A percentile compares a stretch with the other conserved stretches of the same genome.
Evolutionary conservation across 2,888 invertebrate species (phyloP).

Genomic region (Nephrotoma guestfalica): DNA sequence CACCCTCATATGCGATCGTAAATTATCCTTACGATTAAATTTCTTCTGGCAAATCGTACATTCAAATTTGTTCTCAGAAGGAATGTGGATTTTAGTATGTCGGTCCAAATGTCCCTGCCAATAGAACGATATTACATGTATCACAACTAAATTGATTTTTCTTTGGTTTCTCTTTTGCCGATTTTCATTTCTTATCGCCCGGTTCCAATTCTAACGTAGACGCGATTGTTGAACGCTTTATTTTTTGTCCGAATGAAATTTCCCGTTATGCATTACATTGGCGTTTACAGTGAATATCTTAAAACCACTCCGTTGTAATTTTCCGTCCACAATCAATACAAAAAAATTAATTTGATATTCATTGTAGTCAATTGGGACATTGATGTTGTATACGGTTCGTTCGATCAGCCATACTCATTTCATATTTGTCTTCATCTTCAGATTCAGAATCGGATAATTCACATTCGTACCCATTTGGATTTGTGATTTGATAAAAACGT

Average conservation of each 20-base stretch:
- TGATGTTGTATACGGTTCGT: neutral
- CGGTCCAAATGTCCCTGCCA: constrained; percentile 49
- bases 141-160: constrained; percentile 39
- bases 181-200: constrained; percentile 8
- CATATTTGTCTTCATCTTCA: constrained; percentile 18
- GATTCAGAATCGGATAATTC: constrained; percentile 28
- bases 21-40: constrained; percentile 42
- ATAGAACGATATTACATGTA: constrained; percentile 44
- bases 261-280: constrained; percentile 24
- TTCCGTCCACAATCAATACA: constrained; percentile 39
- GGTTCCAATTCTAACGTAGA: neutral
- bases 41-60: constrained; percentile 43
- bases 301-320: constrained; percentile 36
- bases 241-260: constrained; percentile 14
- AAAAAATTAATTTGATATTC: constrained; percentile 36
- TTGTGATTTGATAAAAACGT: constrained; percentile 23
- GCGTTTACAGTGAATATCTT: constrained; percentile 37
- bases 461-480: constrained; percentile 23
- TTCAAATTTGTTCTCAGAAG: constrained; percentile 37
- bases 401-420: neutral
- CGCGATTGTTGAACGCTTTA: neutral
- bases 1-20: constrained; percentile 42
- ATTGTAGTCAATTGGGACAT: constrained; percentile 22
- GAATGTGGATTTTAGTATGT: constrained; percentile 47
- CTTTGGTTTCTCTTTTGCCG: constrained; percentile 21